These are phyloP conservation scores for Drymonia ruficornis DNA, from an alignment of 2,888 invertebrate genomes.

Conservation along the genomic window DNA sequence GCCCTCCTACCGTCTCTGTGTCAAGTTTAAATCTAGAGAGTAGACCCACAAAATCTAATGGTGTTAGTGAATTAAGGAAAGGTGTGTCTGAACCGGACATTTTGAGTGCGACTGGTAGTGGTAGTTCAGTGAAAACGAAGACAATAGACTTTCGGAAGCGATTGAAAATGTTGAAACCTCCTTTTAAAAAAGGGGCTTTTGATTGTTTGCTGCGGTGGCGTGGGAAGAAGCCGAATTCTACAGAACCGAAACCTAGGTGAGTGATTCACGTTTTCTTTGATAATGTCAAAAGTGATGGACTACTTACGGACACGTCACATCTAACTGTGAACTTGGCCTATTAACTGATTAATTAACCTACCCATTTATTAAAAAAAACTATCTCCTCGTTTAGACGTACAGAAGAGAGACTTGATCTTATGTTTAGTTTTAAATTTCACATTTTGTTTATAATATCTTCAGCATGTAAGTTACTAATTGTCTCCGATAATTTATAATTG, in stretches of 20 bases:
- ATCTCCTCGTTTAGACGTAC: too few species aligned
- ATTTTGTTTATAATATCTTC: background rate
- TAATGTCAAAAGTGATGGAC: conserved; percentile 1
- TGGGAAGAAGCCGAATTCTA: conserved; percentile 61
- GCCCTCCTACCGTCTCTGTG: conserved; percentile 61
- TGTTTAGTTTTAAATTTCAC: too few species aligned
- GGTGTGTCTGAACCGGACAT: conserved; percentile 75
- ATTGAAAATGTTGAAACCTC: conserved; percentile 70
- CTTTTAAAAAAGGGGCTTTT: conserved; percentile 71
- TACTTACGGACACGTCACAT: background rate
- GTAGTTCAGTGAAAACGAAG: conserved; percentile 53
- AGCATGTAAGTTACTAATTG: background rate
- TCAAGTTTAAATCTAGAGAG: conserved; percentile 67
- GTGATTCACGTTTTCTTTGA: conserved; percentile 38
- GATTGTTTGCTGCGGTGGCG: conserved; percentile 77
- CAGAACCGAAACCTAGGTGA: conserved; percentile 57
- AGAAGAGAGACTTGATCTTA: too few species aligned
- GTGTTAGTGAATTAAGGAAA: conserved; percentile 65
- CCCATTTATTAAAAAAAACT: too few species aligned
- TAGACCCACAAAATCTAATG: conserved; percentile 57
- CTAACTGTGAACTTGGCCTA: background rate
- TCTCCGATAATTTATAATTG: conserved; percentile 15
- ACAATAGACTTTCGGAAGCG: conserved; percentile 66
- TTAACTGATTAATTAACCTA: too few species aligned
- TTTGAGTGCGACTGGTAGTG: conserved; percentile 56